Base-by-base conservation (phyloP, 2,888 invertebrate genomes). In the Scaeva pyrastri region DNA sequence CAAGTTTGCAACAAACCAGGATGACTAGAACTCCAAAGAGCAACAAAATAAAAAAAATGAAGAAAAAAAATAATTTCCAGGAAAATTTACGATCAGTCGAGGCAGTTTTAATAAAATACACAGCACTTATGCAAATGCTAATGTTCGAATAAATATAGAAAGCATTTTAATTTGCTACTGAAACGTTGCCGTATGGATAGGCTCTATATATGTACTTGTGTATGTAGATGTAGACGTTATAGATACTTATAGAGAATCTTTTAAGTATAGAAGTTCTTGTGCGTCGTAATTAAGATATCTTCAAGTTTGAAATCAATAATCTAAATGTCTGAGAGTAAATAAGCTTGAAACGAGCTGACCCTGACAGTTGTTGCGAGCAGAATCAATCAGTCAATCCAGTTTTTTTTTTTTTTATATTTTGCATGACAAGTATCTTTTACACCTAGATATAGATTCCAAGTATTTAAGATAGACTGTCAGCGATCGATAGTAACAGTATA, bases 91-190 rank as follows among this genome's bases (percentile, higher is more conserved):
- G 81, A 76, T 58, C 81, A 45, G 60, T 43, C 41, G 52, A 41
- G 10, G 85, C 55, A 62, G 60, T 80, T 85, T 85, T 62, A 55
- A 72, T 85, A 80, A 76, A 80, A 85, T 85, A 80, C 77, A 68
- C 68, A 76, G 31, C 85, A 85, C 81, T 81, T 85, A 85, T 85
- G 81, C 76, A 85, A 81, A 85, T 85, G 68, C 76, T 70, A 80
- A 85, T 85, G 80, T 55, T 68, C 76, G 76, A 71, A 75, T 84
- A 79, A 68, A 80, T 56, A 80, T 75, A 60, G 75, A 75, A 77
- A 71, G 79, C 74, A 71, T 68, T 68, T 68, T 68, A 73, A 60
- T 62, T 78, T 58, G 80, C 84, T 80, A 85, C 80, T 62, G 84
- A 52, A 48, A 45, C 16, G 74, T 41, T 52, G 45, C n/a, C 6